Base-by-base conservation (phyloP, 2,888 invertebrate species). In the Phorcus lineatus region DNA sequence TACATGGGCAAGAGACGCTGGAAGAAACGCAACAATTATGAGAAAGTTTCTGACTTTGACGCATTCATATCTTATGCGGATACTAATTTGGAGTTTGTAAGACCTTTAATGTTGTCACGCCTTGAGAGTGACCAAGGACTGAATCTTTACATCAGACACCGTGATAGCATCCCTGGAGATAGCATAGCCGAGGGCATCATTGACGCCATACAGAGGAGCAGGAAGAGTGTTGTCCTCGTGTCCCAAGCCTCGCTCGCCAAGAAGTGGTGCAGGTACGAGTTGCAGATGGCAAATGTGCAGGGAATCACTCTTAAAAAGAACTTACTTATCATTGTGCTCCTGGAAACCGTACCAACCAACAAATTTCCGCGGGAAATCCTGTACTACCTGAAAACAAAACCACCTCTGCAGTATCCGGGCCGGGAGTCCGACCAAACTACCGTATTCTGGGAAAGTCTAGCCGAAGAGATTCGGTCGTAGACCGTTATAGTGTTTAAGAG, bases 211-310 rank as follows among this genome's bases (percentile, higher is more conserved):
- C 67, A 77, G 19, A 81, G 67, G 74, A 82, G 84, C 67, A 80
- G 75, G 62, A 84, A 84, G 52, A 76, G 82, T 3, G 81, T 86
- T 9, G 78, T 85, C 11, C 74, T 86, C 0, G 28, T 86, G 6
- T 74, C 81, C 76, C 74, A 75, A 13, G 67, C 74, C 0, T 86
- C 81, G 47, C 31, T 86, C 36, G 77, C 70, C 9, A 82, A 81
- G 19, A 80, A 52, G 7, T 84, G 84, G 86, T 85, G 84, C 54
- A 81, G 81, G 76, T 85, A 85, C 74, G 84, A 86, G 77, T 75
- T 84, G 54, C 81, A 86, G 74, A 85, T 85, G 82, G 84, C 84
- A 16, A 55, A 57, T 17, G 57, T 82, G 67, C 84, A 86, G 74
- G 74, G 81, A 1, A 47, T 83, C 0, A 77, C 79, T n/a, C 75